These are phyloP conservation scores for Diadophis punctatus DNA, from an alignment of 2,113 vertebrate genomes.

Conservation along the genomic window DNA sequence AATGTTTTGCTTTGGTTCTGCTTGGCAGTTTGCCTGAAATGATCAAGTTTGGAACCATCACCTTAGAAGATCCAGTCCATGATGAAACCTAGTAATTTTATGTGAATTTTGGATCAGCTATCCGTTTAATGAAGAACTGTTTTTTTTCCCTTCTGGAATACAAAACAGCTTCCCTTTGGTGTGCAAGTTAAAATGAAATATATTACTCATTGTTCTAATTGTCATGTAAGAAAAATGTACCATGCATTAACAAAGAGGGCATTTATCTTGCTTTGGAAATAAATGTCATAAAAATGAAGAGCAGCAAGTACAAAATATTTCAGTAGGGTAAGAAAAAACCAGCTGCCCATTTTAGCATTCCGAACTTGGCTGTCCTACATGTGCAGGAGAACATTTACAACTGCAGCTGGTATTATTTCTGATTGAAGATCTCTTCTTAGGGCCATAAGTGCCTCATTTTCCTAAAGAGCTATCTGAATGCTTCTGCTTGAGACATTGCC, in stretches of 20 bases:
- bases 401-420: constrained; percentile 53
- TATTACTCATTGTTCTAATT: neutral
- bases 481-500: constrained; percentile 34
- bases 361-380: constrained; percentile 29
- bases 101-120: neutral
- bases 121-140: neutral
- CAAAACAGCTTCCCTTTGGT: neutral
- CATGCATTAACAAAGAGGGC: neutral
- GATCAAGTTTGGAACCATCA: neutral
- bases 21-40: neutral
- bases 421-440: constrained; percentile 58
- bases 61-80: neutral
- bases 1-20: neutral
- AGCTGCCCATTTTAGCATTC: constrained; percentile 49
- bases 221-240: neutral
- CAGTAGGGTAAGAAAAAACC: constrained; percentile 18
- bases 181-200: neutral
- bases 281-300: neutral
- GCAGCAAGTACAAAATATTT: constrained; percentile 3
- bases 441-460: constrained; percentile 35
- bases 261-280: neutral
- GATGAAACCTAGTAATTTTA: neutral
- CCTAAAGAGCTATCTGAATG: constrained; percentile 43
- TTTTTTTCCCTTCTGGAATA: neutral
- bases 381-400: constrained; percentile 54